Evolutionary conservation across 2,888 invertebrate genomes (phyloP).

Genomic region (Onchidella celtica): DNA sequence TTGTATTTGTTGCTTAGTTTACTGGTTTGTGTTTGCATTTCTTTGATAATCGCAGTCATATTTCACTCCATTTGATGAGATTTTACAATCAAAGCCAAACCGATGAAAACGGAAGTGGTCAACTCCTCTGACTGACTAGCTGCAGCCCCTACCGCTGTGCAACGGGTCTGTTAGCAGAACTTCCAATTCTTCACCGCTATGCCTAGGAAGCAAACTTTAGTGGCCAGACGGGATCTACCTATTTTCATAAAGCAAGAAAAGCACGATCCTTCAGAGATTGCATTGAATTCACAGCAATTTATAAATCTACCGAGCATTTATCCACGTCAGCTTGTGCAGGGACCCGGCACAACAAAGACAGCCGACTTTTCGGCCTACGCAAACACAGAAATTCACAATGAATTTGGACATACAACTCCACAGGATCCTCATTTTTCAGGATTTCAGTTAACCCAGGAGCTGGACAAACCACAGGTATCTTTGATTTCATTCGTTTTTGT

Average conservation of each 20-base stretch:
- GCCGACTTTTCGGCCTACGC: slow-evolving; percentile 33
- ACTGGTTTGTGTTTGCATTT: too few relatives aligned
- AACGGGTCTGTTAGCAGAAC: too few relatives aligned
- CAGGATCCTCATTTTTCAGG: slow-evolving; percentile 18
- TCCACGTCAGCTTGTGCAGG: slow-evolving; percentile 38
- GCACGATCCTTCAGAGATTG: slow-evolving; percentile 63
- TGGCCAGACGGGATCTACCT: slow-evolving; percentile 59
- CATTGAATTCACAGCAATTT: slow-evolving; percentile 58
- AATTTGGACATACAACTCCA: slow-evolving; percentile 40
- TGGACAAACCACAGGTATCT: slow-evolving; percentile 45
- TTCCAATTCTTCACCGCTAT: too few relatives aligned
- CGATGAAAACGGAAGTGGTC: slow-evolving; percentile 48
- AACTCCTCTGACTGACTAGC: slow-evolving; percentile 32
- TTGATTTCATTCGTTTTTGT: background rate
- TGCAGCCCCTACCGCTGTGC: slow-evolving; percentile 11
- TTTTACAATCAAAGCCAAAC: slow-evolving; percentile 17
- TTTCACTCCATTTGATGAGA: too few relatives aligned
- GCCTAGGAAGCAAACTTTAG: slow-evolving; percentile 67
- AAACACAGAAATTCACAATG: slow-evolving; percentile 38
- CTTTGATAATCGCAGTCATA: too few relatives aligned
- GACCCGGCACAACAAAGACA: slow-evolving; percentile 50
- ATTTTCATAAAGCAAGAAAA: slow-evolving; percentile 71
- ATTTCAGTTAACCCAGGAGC: slow-evolving; percentile 36
- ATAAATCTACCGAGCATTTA: slow-evolving; percentile 36
- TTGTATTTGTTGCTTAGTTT: background rate